phyloP scores from a whole-genome alignment of 2,888 invertebrate genomes.

The Zaprionus obscuricornis region DNA sequence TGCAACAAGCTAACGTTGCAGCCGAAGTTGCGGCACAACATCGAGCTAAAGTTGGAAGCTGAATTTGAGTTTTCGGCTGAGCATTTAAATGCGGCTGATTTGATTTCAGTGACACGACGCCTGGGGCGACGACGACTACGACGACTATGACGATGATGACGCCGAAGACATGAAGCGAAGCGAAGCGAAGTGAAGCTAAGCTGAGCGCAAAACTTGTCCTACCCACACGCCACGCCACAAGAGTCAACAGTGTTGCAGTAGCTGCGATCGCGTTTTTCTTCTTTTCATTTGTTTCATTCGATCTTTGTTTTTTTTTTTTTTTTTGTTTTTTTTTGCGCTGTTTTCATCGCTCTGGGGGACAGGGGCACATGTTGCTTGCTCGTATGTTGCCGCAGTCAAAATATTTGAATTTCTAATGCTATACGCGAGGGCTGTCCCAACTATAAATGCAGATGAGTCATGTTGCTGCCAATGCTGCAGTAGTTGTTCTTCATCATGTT shows the following conservation, averaged over 20 bases:
- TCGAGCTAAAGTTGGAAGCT: conserved; percentile 44
- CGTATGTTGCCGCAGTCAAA: conserved; percentile 65
- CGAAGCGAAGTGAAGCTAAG: conserved; percentile 1
- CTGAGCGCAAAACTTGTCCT: conserved; percentile 51
- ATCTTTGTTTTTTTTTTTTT: conserved; percentile 29
- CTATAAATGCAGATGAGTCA: conserved; percentile 53
- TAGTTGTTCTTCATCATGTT: too few relatives aligned
- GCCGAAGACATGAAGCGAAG: too few relatives aligned
- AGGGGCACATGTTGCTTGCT: conserved; percentile 58
- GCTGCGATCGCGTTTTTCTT: conserved; percentile 48
- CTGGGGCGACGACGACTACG: conserved; percentile 56
- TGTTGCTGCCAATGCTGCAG: too few relatives aligned
- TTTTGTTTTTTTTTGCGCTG: conserved; percentile 38
- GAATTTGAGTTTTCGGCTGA: conserved; percentile 68
- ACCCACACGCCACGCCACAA: conserved; percentile 35
- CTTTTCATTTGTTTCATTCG: conserved; percentile 14
- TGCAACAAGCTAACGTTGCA: conserved; percentile 31
- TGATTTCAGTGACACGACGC: conserved; percentile 77
- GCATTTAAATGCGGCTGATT: conserved; percentile 77
- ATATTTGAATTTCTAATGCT: conserved; percentile 80
- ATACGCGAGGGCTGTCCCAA: conserved; percentile 57
- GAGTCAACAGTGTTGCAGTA: conserved; percentile 53
- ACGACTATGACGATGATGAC: conserved; percentile 18
- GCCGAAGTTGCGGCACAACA: conserved; percentile 8
- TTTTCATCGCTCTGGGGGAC: conserved; percentile 67